Percentiles rank a stretch among this genome's conserved stretches.
Evolutionary conservation across 2,888 invertebrate species (phyloP).

Genomic region (Zygaena filipendulae): DNA sequence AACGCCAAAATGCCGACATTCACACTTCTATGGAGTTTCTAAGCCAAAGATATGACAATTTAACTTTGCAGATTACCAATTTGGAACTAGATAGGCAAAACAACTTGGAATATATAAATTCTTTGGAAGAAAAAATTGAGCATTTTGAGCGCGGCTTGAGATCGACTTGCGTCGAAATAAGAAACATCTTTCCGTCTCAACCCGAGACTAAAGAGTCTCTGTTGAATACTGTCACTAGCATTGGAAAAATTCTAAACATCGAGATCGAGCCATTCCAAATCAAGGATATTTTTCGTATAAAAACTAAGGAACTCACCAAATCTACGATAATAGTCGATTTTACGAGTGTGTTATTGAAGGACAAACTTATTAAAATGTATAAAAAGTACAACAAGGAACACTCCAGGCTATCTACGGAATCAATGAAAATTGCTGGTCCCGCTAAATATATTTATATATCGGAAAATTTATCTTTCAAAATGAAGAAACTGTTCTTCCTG

Average conservation of each 20-base stretch:
- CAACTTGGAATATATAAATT: background rate
- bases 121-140: background rate
- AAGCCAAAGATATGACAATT: too few relatives aligned
- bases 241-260: background rate
- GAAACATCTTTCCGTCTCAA: background rate
- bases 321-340: background rate
- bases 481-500: background rate
- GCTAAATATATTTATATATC: slow-evolving; percentile 1
- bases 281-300: background rate
- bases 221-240: background rate
- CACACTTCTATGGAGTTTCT: too few relatives aligned
- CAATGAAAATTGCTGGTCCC: background rate
- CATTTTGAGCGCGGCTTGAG: background rate
- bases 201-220: too few relatives aligned
- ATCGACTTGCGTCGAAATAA: background rate
- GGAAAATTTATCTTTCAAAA: background rate
- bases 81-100: background rate
- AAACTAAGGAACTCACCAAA: background rate
- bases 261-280: background rate
- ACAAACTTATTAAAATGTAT: background rate
- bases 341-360: background rate
- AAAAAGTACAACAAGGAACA: background rate
- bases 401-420: background rate
- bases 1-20: too few relatives aligned
- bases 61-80: background rate